Evolutionary conservation across 2,888 invertebrate species (phyloP).

Genomic region (Drosophila putrida): DNA sequence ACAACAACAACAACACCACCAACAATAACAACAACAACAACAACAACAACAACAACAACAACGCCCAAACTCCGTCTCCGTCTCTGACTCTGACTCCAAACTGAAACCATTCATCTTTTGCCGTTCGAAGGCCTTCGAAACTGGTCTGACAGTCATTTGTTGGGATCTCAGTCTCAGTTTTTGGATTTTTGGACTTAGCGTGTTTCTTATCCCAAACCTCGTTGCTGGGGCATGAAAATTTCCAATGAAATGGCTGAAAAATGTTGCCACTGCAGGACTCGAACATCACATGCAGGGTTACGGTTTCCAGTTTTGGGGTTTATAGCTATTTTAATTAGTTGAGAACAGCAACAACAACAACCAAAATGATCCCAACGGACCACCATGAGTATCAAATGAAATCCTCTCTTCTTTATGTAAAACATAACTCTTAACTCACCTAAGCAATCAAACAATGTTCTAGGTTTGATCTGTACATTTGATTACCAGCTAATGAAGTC

Average conservation of each 20-base stretch:
- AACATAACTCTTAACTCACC: slow-evolving; percentile 55
- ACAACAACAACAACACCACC: slow-evolving; percentile 16
- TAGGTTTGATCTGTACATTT: slow-evolving; percentile 47
- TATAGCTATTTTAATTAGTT: slow-evolving; percentile 80
- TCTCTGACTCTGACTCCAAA: slow-evolving; percentile 17
- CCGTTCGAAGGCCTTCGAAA: slow-evolving; percentile 76
- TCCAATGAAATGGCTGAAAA: slow-evolving; percentile 75
- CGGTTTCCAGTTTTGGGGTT: slow-evolving; percentile 23
- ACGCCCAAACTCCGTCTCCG: slow-evolving; percentile 37
- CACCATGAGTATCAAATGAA: slow-evolving; percentile 51
- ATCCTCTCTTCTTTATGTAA: slow-evolving; percentile 26
- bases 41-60: slow-evolving; percentile 33
- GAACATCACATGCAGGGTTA: slow-evolving; percentile 55
- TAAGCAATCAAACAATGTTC: slow-evolving; percentile 48
- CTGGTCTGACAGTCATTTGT: slow-evolving; percentile 64
- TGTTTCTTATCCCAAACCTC: slow-evolving; percentile 73
- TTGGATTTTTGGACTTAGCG: slow-evolving; percentile 57
- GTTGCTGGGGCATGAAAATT: slow-evolving; percentile 57
- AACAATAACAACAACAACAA: slow-evolving; percentile 28
- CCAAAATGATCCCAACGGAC: slow-evolving; percentile 42
- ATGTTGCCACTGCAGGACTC: slow-evolving; percentile 70
- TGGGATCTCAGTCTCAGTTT: slow-evolving; percentile 23
- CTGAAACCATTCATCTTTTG: slow-evolving; percentile 74
- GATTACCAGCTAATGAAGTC: slow-evolving; percentile 81
- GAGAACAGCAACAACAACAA: slow-evolving; percentile 41